These are phyloP conservation scores for Liopterus haemorrhoidalis DNA, from an alignment of 2,888 invertebrate species.

Conservation along the genomic window DNA sequence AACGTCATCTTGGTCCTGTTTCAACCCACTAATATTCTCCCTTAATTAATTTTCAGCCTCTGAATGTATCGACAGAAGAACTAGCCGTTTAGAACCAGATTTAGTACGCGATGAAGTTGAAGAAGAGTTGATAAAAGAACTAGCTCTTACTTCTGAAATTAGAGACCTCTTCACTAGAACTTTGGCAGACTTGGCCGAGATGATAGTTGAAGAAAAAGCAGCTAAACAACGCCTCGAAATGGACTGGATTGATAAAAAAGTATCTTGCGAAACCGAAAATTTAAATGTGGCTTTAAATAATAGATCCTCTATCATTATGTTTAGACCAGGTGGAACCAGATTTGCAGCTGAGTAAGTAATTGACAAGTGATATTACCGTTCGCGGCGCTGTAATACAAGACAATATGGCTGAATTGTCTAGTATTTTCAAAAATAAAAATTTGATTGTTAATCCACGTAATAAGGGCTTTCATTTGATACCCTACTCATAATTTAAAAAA, in stretches of 20 bases:
- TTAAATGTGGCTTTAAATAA: constrained; percentile 63
- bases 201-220: constrained; percentile 67
- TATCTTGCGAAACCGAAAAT: constrained; percentile 71
- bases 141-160: constrained; percentile 64
- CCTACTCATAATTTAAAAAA: no score
- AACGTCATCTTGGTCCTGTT: no score
- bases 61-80: constrained; percentile 67
- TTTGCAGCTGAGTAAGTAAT: constrained; percentile 70
- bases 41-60: no score
- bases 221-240: constrained; percentile 78
- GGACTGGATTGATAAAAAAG: constrained; percentile 87
- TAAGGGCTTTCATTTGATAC: no score
- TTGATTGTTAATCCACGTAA: no score
- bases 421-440: no score
- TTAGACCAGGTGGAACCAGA: constrained; percentile 73
- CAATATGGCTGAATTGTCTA: no score
- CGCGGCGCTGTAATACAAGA: no score
- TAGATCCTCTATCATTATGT: constrained; percentile 64
- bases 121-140: constrained; percentile 70
- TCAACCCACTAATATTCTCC: no score
- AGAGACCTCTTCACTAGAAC: constrained; percentile 57
- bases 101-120: constrained; percentile 70
- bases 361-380: no score
- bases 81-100: constrained; percentile 65
- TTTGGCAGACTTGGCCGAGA: constrained; percentile 61